phyloP scores from a whole-genome alignment of 2,797 vertebrate genomes.

The Danio kyathit region DNA sequence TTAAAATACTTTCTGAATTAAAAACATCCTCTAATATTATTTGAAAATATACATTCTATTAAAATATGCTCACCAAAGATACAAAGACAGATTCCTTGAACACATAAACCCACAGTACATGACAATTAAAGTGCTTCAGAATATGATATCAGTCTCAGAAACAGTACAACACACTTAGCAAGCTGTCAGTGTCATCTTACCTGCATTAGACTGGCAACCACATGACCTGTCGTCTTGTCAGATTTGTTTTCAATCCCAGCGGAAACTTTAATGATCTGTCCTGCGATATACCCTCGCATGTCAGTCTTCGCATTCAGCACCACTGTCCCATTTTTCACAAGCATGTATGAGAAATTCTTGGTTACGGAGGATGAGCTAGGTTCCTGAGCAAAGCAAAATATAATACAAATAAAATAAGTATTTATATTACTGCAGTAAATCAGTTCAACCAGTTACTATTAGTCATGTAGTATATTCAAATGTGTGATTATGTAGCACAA shows the following conservation, averaged over 20 bases:
- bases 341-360: slow-evolving; percentile 93
- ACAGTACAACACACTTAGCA: not conserved
- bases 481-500: slow-evolving; percentile 44
- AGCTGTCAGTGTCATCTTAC: slow-evolving; percentile 68
- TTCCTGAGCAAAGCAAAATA: slow-evolving; percentile 75
- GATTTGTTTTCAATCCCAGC: slow-evolving; percentile 90
- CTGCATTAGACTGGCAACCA: slow-evolving; percentile 92
- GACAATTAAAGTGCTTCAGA: no score
- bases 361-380: slow-evolving; percentile 80
- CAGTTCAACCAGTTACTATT: no score
- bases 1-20: no score
- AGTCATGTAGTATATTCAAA: not conserved
- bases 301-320: slow-evolving; percentile 84
- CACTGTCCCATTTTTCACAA: slow-evolving; percentile 91
- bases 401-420: not conserved
- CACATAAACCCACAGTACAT: no score
- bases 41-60: no score
- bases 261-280: slow-evolving; percentile 88
- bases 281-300: slow-evolving; percentile 89
- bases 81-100: no score
- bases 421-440: not conserved
- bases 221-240: slow-evolving; percentile 84
- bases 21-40: no score
- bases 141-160: not conserved
- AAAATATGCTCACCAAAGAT: no score